Percentiles rank a stretch among this genome's conserved stretches.
Conservation (phyloP, 2,113 vertebrate genomes). For the Delphinapterus leucas region DNA sequence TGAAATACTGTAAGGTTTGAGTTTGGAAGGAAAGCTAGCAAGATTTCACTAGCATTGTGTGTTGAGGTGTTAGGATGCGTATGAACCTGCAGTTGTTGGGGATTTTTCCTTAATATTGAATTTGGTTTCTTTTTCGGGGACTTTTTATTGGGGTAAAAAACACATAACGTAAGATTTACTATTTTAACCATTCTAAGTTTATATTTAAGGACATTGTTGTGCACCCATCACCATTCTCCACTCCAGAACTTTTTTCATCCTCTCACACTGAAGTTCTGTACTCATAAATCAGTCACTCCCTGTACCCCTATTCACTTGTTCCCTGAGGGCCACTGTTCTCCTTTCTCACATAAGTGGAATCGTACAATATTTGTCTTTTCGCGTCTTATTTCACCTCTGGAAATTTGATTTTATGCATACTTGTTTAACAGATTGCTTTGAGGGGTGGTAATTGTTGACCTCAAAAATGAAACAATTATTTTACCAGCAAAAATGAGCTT, state of each 20-base stretch:
- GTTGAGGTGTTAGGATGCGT: not conserved
- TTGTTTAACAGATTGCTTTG: not conserved
- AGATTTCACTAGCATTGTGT: not conserved
- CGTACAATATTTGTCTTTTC: not conserved
- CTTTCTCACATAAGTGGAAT: not conserved
- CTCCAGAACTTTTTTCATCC: not conserved
- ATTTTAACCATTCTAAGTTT: not conserved
- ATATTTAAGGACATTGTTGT: not conserved
- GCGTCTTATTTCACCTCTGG: not conserved
- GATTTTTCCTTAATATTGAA: not conserved
- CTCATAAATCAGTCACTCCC: not conserved
- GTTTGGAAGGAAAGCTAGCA: not conserved
- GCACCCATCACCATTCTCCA: not conserved
- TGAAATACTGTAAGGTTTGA: not conserved
- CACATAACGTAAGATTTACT: not conserved
- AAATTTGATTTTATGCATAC: not conserved
- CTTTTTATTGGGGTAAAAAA: not conserved
- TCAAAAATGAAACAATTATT: not conserved
- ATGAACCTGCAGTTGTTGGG: not conserved
- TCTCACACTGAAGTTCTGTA: not conserved
- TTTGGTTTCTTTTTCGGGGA: not conserved
- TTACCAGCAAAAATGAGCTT: not conserved
- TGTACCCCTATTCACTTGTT: fast-evolving
- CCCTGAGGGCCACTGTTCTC: not conserved
- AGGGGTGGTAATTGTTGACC: not conserved